These are phyloP conservation scores for Agapornis canus DNA, from an alignment of 2,797 vertebrate species.

Conservation along the genomic window DNA sequence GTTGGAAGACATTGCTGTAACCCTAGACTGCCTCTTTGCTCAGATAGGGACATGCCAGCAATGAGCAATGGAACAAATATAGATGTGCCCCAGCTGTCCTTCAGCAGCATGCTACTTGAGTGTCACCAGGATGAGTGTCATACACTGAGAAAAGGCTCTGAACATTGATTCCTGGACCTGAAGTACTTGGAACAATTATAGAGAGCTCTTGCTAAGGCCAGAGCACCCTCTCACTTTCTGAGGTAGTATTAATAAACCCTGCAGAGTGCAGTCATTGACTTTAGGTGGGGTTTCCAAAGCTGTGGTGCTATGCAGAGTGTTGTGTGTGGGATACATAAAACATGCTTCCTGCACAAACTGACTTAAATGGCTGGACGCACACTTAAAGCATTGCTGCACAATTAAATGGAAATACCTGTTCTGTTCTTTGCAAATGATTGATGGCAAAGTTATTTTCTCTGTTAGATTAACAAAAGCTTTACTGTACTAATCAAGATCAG, in stretches of 20 bases:
- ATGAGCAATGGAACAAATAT: conserved; percentile 83
- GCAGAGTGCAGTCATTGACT: background rate
- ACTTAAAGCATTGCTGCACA: background rate
- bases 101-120: conserved; percentile 63
- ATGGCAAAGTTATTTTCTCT: background rate
- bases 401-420: background rate
- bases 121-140: conserved; percentile 73
- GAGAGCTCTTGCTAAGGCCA: background rate
- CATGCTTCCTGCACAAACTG: background rate
- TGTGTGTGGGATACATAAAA: background rate
- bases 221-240: background rate
- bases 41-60: conserved; percentile 64
- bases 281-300: background rate
- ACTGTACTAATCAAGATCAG: background rate
- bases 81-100: conserved; percentile 70
- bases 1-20: conserved; percentile 61
- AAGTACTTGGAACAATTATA: background rate
- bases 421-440: background rate
- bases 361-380: background rate
- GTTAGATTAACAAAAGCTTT: background rate
- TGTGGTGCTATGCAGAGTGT: background rate
- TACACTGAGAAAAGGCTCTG: conserved; percentile 8
- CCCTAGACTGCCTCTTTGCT: conserved; percentile 62
- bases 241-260: background rate
- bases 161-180: conserved; percentile 12